Conservation (phyloP, 2,797 vertebrate species). For the Antennarius maculatus region DNA sequence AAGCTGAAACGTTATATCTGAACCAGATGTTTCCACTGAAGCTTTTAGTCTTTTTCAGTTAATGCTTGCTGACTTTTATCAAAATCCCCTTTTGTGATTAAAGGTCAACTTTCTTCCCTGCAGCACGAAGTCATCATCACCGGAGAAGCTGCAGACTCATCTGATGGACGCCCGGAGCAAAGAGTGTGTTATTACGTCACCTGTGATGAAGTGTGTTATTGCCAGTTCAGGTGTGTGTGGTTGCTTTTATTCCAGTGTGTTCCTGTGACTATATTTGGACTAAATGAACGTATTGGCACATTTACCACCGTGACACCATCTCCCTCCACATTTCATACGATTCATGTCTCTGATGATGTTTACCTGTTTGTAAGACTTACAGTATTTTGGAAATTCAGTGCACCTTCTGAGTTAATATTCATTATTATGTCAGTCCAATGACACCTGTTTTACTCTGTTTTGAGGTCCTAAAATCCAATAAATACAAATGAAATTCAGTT, state of each 20-base stretch:
- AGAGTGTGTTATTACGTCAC: conserved; percentile 46
- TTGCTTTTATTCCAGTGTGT: too few species aligned
- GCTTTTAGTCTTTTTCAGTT: conserved; percentile 15
- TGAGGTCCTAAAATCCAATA: background rate
- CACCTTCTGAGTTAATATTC: conserved; percentile 44
- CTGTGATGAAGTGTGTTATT: conserved; percentile 39
- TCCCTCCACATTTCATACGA: conserved; percentile 41
- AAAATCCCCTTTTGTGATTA: conserved; percentile 28
- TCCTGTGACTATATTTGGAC: too few species aligned
- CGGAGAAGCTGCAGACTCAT: conserved; percentile 26
- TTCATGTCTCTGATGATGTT: conserved; percentile 67
- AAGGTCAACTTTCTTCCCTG: conserved; percentile 17
- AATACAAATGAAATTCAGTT: background rate
- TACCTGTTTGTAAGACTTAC: conserved; percentile 62
- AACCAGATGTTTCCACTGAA: background rate
- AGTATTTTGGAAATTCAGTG: conserved; percentile 54
- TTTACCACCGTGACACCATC: conserved; percentile 27
- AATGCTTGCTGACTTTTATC: conserved; percentile 23
- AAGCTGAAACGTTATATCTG: too few species aligned
- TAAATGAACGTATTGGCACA: background rate
- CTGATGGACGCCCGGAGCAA: conserved; percentile 33
- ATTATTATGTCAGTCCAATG: conserved; percentile 15
- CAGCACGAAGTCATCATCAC: conserved; percentile 23
- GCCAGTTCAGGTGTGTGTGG: background rate
- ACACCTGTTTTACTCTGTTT: conserved; percentile 5